Conservation (phyloP, 2,113 vertebrate species). For the Zosterops japonicus region DNA sequence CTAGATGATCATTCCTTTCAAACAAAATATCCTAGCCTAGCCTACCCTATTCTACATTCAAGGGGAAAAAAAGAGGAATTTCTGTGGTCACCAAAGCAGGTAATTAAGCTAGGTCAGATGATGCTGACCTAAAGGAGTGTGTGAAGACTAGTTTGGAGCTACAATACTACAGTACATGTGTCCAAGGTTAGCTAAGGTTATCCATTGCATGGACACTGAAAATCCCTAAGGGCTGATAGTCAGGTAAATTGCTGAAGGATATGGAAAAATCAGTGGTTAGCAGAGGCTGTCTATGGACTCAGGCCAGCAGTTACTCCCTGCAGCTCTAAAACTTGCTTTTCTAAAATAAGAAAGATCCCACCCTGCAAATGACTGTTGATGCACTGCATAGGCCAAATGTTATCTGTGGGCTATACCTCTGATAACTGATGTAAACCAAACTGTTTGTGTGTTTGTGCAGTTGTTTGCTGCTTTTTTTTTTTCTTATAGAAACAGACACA, state of each 20-base stretch:
- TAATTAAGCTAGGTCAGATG: not conserved
- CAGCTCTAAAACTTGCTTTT: not conserved
- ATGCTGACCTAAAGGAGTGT: not conserved
- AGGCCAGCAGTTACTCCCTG: not conserved
- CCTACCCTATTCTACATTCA: not conserved
- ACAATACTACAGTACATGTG: not conserved
- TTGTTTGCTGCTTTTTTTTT: too few relatives aligned
- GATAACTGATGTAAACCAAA: not conserved
- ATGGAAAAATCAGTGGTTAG: not conserved
- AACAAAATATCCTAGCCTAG: not conserved
- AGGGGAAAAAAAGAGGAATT: not conserved
- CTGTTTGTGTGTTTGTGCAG: not conserved
- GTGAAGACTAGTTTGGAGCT: not conserved
- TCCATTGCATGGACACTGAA: too few relatives aligned
- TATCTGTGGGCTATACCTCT: not conserved
- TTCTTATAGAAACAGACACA: not conserved
- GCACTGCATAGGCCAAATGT: fast-evolving
- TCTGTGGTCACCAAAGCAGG: not conserved
- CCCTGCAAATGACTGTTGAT: not conserved
- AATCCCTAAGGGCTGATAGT: not conserved
- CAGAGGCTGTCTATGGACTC: not conserved
- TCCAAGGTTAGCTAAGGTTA: not conserved
- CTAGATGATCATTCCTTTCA: not conserved
- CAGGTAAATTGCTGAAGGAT: not conserved
- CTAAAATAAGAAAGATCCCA: not conserved